Evolutionary conservation across 53 echinoderm and acorn worm species (phyloP).

Genomic region (Holothuria scabra): DNA sequence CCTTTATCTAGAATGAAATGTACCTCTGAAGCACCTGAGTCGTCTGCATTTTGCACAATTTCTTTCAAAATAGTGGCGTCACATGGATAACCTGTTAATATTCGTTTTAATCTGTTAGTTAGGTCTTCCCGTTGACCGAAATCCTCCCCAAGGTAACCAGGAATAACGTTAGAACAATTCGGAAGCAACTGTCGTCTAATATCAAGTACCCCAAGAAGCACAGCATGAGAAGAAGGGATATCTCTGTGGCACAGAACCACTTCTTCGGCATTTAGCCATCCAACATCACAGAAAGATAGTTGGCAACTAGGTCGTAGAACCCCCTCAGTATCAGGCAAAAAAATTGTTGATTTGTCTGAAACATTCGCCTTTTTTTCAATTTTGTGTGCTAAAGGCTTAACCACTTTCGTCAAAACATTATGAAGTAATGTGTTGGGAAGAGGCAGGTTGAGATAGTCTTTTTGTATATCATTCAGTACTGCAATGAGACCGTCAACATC

Average conservation of each 20-base stretch:
- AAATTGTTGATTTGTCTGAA: background rate
- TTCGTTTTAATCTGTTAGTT: slow-evolving; percentile 74
- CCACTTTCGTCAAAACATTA: slow-evolving; percentile 22
- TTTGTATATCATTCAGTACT: background rate
- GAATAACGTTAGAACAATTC: background rate
- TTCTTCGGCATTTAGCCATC: slow-evolving; percentile 44
- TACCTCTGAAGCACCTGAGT: slow-evolving; percentile 84
- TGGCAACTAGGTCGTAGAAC: slow-evolving; percentile 32
- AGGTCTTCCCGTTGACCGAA: slow-evolving; percentile 91
- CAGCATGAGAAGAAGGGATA: slow-evolving; percentile 47
- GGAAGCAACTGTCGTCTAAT: slow-evolving; percentile 48
- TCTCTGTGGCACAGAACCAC: slow-evolving; percentile 26
- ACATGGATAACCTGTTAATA: slow-evolving; percentile 76
- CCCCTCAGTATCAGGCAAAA: slow-evolving; percentile 52
- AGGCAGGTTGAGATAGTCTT: background rate
- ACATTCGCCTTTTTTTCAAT: background rate
- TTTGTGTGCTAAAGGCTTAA: slow-evolving; percentile 27
- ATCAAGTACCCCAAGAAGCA: slow-evolving; percentile 56
- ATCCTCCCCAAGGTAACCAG: slow-evolving; percentile 45
- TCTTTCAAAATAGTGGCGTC: slow-evolving; percentile 88
- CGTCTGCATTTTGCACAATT: slow-evolving; percentile 96
- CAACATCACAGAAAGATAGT: slow-evolving; percentile 61
- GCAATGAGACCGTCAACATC: background rate
- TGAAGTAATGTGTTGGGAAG: background rate
- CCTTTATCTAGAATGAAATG: slow-evolving; percentile 66